phyloP scores from a whole-genome alignment of 2,113 vertebrate species.

The Vicugna pacos region DNA sequence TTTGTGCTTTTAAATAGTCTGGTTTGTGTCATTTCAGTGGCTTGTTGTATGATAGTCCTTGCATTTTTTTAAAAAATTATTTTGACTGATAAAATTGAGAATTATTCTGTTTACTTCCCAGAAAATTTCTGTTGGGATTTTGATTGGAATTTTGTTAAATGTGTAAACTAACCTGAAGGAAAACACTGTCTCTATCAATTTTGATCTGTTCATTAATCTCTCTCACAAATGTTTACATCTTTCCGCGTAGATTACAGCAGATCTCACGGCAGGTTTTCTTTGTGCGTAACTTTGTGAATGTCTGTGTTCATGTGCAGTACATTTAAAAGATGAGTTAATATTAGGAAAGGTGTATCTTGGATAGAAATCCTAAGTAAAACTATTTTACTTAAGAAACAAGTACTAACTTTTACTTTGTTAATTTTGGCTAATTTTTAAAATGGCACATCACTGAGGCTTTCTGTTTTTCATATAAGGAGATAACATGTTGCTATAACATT shows the following conservation, averaged over 20 bases:
- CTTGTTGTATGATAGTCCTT: not conserved
- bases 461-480: not conserved
- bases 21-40: not conserved
- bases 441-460: not conserved
- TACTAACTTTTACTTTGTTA: not conserved
- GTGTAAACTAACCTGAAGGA: not conserved
- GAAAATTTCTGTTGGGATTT: conserved; percentile 9
- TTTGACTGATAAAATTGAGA: conserved; percentile 24
- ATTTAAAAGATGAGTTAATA: not conserved
- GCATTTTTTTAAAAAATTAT: not conserved
- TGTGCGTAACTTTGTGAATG: not conserved
- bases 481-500: not conserved
- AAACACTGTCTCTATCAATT: not conserved
- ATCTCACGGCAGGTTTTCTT: not conserved
- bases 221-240: not conserved
- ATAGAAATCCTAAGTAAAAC: not conserved
- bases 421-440: not conserved
- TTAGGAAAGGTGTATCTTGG: not conserved
- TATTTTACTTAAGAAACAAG: not conserved
- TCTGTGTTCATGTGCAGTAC: not conserved
- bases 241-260: not conserved
- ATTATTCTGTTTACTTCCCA: conserved; percentile 16
- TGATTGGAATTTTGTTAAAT: not conserved
- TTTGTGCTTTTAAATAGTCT: not conserved
- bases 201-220: not conserved